These are phyloP conservation scores for Caenorhabditis brenneri DNA, from an alignment of 1,140 invertebrate genomes.

Conservation along the genomic window DNA sequence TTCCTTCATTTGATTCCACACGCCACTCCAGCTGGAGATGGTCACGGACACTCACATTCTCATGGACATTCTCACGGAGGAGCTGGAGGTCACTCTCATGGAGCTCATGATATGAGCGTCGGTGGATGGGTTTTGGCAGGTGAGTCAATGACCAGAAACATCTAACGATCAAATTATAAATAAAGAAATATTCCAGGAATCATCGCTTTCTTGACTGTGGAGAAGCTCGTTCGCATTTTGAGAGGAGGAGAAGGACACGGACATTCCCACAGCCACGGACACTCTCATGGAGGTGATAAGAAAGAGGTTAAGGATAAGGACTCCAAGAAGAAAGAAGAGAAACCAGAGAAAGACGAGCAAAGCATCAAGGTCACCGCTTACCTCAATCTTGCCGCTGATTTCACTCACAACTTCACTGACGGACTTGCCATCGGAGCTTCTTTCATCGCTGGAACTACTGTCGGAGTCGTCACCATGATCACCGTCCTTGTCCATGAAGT, in stretches of 20 bases:
- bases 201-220: constrained; percentile 85
- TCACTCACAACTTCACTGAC: constrained; percentile 95
- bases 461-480: constrained; percentile 80
- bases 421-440: constrained; percentile 93
- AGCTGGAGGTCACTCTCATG: constrained; percentile 73
- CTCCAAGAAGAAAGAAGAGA: not conserved
- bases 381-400: constrained; percentile 90
- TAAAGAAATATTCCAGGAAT: constrained; percentile 76
- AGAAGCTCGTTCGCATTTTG: constrained; percentile 87
- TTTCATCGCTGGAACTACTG: constrained; percentile 81
- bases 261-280: constrained; percentile 75
- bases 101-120: constrained; percentile 63
- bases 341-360: constrained; percentile 21
- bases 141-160: no score
- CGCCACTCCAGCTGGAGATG: constrained; percentile 76
- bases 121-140: constrained; percentile 57
- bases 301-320: constrained; percentile 69
- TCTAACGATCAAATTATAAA: not conserved
- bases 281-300: constrained; percentile 60
- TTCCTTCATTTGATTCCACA: constrained; percentile 95
- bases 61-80: constrained; percentile 73
- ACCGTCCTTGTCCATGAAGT: constrained; percentile 95
- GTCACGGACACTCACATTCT: constrained; percentile 73
- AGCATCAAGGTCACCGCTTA: constrained; percentile 79
- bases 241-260: constrained; percentile 80